Percentiles rank a stretch among this genome's conserved stretches.
Evolutionary conservation across 2,113 vertebrate species (phyloP).

Genomic region (Elephas maximus): DNA sequence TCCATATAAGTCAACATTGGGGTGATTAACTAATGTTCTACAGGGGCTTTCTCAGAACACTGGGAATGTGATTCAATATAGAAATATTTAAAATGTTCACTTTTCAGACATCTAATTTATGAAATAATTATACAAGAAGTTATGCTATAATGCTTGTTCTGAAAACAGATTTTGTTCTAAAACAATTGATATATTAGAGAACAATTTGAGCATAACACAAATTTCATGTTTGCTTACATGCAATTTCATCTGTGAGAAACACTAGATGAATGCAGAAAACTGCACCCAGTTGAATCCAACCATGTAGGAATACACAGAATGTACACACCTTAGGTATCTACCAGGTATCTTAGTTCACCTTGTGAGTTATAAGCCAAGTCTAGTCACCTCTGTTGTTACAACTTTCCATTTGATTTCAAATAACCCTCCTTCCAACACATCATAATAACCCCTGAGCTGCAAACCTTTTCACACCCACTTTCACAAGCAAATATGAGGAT

Average conservation of each 20-base stretch:
- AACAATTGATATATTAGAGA: neutral
- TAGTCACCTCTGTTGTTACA: neutral
- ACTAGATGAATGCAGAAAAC: neutral
- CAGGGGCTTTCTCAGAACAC: neutral
- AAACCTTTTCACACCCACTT: neutral
- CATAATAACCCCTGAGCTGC: neutral
- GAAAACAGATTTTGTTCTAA: constrained; percentile 22
- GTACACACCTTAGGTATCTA: neutral
- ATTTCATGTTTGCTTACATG: neutral
- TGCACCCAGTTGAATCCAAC: neutral
- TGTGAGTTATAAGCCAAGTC: neutral
- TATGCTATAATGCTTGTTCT: neutral
- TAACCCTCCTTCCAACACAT: neutral
- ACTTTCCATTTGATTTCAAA: neutral
- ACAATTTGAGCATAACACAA: neutral
- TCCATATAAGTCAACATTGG: neutral
- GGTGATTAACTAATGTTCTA: neutral
- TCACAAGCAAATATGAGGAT: neutral
- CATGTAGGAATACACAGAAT: neutral
- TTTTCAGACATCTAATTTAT: neutral
- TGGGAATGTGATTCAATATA: neutral
- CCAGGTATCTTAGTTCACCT: neutral
- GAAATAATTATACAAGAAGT: neutral
- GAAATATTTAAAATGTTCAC: neutral
- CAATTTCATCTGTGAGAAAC: neutral